Evolutionary conservation across 2,113 vertebrate species (phyloP).

Genomic region (Rhagologus leucostigma): DNA sequence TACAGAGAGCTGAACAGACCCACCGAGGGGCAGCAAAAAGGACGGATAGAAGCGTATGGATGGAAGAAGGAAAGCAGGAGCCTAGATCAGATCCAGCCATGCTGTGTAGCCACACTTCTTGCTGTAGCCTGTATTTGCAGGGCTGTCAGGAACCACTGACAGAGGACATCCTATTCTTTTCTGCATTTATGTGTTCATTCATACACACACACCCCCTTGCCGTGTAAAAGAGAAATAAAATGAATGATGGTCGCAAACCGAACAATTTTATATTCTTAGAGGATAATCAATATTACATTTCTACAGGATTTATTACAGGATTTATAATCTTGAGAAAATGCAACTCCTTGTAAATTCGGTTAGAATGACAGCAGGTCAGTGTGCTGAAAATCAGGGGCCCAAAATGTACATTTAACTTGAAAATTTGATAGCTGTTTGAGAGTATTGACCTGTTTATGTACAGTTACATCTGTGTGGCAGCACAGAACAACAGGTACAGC

Average conservation of each 20-base stretch:
- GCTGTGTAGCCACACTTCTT: neutral
- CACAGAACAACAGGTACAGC: neutral
- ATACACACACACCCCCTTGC: accelerated
- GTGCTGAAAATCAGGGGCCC: neutral
- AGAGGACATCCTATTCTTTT: neutral
- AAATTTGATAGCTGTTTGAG: neutral
- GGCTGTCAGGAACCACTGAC: neutral
- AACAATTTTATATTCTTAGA: neutral
- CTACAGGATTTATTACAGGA: neutral
- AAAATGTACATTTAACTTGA: neutral
- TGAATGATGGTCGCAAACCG: neutral
- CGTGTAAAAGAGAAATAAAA: neutral
- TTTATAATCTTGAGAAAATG: neutral
- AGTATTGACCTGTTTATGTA: neutral
- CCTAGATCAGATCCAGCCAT: neutral
- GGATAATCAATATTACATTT: neutral
- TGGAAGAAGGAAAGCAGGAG: neutral
- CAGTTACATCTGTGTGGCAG: neutral
- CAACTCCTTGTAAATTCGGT: neutral
- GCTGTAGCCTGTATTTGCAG: neutral
- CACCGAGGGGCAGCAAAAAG: neutral
- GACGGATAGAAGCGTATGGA: accelerated
- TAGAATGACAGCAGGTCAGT: neutral
- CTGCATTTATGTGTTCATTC: neutral
- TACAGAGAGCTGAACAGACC: neutral